phyloP scores from a whole-genome alignment of 2,797 vertebrate species.

The Acomys russatus region DNA sequence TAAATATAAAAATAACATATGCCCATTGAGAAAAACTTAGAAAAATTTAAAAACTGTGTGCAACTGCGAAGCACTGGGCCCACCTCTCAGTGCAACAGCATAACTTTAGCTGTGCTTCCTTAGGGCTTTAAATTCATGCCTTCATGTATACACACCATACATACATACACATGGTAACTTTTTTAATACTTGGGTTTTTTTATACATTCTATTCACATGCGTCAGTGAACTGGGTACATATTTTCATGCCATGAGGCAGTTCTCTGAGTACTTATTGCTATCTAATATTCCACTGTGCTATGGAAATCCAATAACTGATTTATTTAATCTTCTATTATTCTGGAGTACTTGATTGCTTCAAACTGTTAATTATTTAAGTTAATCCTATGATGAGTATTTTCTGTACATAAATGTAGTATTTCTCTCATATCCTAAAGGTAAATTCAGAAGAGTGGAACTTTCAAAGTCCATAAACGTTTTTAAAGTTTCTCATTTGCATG shows the following conservation, averaged over 20 bases:
- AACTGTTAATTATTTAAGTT: constrained; percentile 42
- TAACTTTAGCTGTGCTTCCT: not conserved
- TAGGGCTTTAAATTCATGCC: not conserved
- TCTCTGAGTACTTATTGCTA: not conserved
- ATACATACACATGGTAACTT: not conserved
- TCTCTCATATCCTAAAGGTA: constrained; percentile 41
- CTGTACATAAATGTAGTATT: constrained; percentile 53
- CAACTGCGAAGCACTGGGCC: not conserved
- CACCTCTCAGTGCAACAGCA: not conserved
- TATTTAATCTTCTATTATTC: constrained; percentile 54
- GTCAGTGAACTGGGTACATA: not conserved
- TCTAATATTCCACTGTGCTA: not conserved
- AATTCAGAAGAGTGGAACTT: constrained; percentile 40
- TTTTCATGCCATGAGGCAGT: constrained; percentile 46
- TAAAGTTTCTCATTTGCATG: not conserved
- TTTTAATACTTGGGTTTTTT: not conserved
- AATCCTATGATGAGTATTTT: constrained; percentile 15
- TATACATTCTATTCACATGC: not conserved
- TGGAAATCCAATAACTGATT: constrained; percentile 3
- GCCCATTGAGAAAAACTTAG: constrained; percentile 50
- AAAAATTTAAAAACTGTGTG: constrained; percentile 33
- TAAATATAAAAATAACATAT: constrained; percentile 13
- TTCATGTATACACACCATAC: not conserved
- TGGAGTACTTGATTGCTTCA: not conserved
- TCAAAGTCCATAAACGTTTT: constrained; percentile 14